Percentiles rank a stretch among this genome's conserved stretches.
phyloP scores from a whole-genome alignment of 2,888 invertebrate species.

The Strigamia crassipes region DNA sequence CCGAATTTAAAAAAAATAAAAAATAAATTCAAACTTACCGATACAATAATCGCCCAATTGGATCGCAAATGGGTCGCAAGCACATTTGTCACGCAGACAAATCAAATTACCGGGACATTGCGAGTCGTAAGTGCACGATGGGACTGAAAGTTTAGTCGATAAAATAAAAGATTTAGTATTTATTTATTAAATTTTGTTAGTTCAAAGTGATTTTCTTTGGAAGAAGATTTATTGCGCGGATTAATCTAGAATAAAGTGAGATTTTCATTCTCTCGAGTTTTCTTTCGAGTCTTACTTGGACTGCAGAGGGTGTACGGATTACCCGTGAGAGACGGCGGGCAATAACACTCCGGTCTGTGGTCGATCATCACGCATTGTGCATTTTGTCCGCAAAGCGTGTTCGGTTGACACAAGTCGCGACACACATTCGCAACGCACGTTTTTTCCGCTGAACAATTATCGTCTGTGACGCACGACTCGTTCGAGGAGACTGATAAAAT shows the following conservation, averaged over 20 bases:
- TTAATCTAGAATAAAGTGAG: not conserved
- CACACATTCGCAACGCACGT: conserved; percentile 78
- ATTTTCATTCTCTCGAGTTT: not conserved
- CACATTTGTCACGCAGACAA: conserved; percentile 53
- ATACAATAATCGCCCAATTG: conserved; percentile 54
- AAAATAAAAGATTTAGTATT: too few relatives aligned
- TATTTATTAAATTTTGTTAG: not conserved
- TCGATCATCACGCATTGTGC: conserved; percentile 73
- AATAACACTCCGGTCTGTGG: conserved; percentile 77
- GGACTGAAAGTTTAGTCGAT: conserved; percentile 48
- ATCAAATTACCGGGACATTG: conserved; percentile 54
- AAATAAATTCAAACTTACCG: conserved; percentile 47
- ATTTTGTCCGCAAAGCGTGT: conserved; percentile 73
- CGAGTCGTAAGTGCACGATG: conserved; percentile 52
- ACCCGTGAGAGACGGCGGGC: conserved; percentile 75
- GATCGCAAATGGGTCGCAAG: conserved; percentile 52
- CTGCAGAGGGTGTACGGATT: conserved; percentile 77
- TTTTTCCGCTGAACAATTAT: conserved; percentile 77
- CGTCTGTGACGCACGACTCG: conserved; percentile 72
- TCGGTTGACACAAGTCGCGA: conserved; percentile 74
- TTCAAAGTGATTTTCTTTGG: not conserved
- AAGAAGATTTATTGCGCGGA: not conserved
- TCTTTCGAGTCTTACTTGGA: conserved; percentile 54
- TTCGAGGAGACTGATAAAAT: not conserved
- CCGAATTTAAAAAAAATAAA: not conserved